Evolutionary conservation across 2,113 vertebrate genomes (phyloP).

Genomic region (Pterocles gutturalis): DNA sequence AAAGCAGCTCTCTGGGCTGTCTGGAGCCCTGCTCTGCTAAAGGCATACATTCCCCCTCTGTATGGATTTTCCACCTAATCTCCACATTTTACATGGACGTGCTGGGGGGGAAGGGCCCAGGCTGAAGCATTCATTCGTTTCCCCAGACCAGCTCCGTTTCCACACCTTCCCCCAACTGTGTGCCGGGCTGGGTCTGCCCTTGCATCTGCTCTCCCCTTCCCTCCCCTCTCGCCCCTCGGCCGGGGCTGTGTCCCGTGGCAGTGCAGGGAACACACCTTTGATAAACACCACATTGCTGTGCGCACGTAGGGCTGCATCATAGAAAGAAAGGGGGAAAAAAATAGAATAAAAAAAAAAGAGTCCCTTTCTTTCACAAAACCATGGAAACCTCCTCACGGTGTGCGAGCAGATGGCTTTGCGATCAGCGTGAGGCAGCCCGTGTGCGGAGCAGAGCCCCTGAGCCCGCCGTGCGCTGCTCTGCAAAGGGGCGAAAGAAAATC

Average conservation of each 20-base stretch:
- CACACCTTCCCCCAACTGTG: neutral
- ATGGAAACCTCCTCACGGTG: neutral
- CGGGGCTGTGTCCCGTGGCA: neutral
- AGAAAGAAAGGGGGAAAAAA: neutral
- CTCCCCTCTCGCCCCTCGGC: neutral
- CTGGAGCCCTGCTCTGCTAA: constrained; percentile 47
- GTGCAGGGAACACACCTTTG: neutral
- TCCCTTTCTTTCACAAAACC: neutral
- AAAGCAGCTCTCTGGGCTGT: constrained; percentile 22
- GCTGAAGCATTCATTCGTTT: constrained; percentile 1
- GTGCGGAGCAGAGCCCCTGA: neutral
- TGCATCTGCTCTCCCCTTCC: neutral
- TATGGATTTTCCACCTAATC: constrained; percentile 63
- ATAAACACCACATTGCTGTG: neutral
- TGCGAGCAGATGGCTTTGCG: constrained; percentile 36
- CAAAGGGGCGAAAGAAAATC: neutral
- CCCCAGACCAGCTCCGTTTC: neutral
- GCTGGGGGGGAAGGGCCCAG: neutral
- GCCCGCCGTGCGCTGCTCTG: neutral
- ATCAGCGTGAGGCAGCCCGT: neutral
- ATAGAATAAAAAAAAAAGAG: neutral
- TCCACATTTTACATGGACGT: constrained; percentile 45
- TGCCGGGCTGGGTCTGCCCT: neutral
- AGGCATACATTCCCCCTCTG: constrained; percentile 26
- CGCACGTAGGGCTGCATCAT: neutral